These are phyloP conservation scores for Carassius carassius DNA, from an alignment of 2,113 vertebrate species.

Conservation along the genomic window DNA sequence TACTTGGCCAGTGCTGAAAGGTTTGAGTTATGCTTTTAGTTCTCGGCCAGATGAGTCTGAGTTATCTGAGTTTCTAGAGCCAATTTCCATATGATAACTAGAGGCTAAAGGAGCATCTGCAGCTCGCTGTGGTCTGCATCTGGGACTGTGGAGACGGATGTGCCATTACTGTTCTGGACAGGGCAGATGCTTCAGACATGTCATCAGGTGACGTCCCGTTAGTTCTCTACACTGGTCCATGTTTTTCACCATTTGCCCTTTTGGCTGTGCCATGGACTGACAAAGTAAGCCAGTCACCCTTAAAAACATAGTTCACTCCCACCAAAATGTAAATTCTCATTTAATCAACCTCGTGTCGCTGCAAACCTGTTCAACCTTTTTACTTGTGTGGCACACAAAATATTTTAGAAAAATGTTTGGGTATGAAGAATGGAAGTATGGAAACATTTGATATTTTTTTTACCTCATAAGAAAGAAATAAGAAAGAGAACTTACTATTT, in stretches of 20 bases:
- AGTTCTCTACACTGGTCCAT: neutral
- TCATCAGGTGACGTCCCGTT: neutral
- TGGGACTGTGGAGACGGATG: conserved; percentile 14
- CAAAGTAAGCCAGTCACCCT: neutral
- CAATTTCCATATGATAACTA: conserved; percentile 37
- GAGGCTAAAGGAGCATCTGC: conserved; percentile 17
- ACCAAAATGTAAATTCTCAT: too few relatives aligned
- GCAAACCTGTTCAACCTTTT: neutral
- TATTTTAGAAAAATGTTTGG: neutral
- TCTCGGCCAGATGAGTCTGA: neutral
- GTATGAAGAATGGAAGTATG: too few relatives aligned
- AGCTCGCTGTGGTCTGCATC: conserved; percentile 8
- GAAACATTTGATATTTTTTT: neutral
- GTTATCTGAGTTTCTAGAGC: conserved; percentile 1
- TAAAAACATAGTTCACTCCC: neutral
- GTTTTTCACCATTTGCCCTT: conserved; percentile 8
- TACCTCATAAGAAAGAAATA: neutral
- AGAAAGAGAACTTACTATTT: neutral
- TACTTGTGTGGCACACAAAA: neutral
- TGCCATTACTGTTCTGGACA: neutral
- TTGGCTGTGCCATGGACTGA: conserved; percentile 1
- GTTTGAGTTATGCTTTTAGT: neutral
- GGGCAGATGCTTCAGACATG: conserved; percentile 23
- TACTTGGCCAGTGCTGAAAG: neutral
- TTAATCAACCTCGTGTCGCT: neutral